These are phyloP conservation scores for Hemiscyllium ocellatum DNA, from an alignment of 2,113 vertebrate species.

Conservation along the genomic window DNA sequence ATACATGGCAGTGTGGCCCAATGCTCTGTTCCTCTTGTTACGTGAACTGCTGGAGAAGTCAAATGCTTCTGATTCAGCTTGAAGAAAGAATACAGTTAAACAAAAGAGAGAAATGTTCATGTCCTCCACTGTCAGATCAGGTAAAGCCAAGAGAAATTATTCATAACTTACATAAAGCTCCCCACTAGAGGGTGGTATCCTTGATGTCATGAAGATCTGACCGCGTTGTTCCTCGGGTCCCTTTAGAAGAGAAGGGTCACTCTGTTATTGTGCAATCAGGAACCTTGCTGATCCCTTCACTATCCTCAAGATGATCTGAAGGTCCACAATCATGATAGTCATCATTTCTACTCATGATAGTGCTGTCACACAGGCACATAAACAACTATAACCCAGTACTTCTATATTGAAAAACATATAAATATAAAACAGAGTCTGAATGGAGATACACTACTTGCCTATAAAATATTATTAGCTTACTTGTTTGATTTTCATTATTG, in stretches of 20 bases:
- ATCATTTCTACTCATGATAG: not conserved
- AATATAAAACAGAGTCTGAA: too few relatives aligned
- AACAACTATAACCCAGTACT: not conserved
- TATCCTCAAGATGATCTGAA: not conserved
- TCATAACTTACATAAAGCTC: not conserved
- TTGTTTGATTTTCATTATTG: not conserved
- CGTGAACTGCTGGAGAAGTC: too few relatives aligned
- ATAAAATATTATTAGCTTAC: not conserved
- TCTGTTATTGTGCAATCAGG: not conserved
- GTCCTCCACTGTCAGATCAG: not conserved
- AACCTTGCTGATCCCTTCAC: not conserved
- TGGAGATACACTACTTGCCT: not conserved
- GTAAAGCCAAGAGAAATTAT: not conserved
- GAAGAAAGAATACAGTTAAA: not conserved
- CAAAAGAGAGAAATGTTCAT: not conserved
- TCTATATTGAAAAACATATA: too few relatives aligned
- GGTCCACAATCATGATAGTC: not conserved
- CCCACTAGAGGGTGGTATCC: not conserved
- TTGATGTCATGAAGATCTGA: not conserved
- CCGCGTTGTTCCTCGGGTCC: not conserved
- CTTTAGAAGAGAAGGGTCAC: too few relatives aligned
- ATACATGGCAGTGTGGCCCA: not conserved
- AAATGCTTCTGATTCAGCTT: not conserved
- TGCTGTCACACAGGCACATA: not conserved
- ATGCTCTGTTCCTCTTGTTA: not conserved